Evolutionary conservation across 2,113 vertebrate species (phyloP), one percentile per base, ranked within the genome.

Genomic region (Lepus europaeus): DNA sequence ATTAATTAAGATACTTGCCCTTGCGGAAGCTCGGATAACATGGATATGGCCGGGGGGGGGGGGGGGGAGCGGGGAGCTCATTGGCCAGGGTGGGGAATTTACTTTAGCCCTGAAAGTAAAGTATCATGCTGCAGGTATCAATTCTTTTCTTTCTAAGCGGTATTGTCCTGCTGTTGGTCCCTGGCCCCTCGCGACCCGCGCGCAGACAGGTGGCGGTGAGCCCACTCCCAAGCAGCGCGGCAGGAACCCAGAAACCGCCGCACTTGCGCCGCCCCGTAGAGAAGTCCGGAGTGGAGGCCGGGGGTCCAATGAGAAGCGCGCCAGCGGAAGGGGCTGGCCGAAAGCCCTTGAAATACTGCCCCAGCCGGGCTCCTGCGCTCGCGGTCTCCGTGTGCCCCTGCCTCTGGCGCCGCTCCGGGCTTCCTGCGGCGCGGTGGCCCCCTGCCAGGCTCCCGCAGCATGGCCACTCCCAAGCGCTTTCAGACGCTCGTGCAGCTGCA

Each of bases 341-440:
- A 61, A 39, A 16, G 45, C 64, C 39, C 31, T 84, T 69, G 8
- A 90, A 90, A 84, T 83, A 70, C 61, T 39, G 72, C 22, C 22
- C 25, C 0, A 16, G 56, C 3, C 0, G 0, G 0, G 1, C 3
- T 1, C 0, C 8, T 3, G 12, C 31, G 9, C 20, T 51, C 1
- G 3, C 8, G 0, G 4, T 19, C 5, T 39, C 39, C 39, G 39
- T 39, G 39, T 39, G 5, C 39, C 4, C 39, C 39, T 7, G 3
- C 14, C n/a, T 25, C 22, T 9, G 5, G 27, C 29, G 2, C 13
- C 0, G 23, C 7, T 22, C 3, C 0, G 0, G 5, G 7, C 9
- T 53, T 3, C 7, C 59, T 0, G 1, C 13, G 0, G 6, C 12
- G 1, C 9, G 1, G 1, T 2, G 0, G 6, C 13, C 27, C 11